Base-by-base conservation (phyloP, 2,888 invertebrate genomes). In the Dorcus hopei region DNA sequence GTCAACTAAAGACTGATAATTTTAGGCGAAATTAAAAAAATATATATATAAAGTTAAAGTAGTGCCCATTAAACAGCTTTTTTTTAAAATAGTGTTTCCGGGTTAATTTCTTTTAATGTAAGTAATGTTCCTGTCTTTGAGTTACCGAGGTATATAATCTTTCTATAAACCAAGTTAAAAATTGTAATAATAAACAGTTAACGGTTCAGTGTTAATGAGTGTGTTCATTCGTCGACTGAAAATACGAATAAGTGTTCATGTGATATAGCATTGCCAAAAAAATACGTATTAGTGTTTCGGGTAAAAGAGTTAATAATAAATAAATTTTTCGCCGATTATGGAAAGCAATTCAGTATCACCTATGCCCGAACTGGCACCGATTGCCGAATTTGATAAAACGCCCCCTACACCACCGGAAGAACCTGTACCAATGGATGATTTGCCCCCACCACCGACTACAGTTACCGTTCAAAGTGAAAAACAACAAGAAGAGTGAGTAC, bases 321-420 rank as follows among this genome's bases (percentile, higher is more conserved):
- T 33, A 33, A 33, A 33, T 33, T 33, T 33, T 33, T 11, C 42
- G 16, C 7, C 26, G 26, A 51, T 39, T 38, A 86, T 86, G 87
- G 86, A 86, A 78, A 85, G 83, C 79, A 86, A 86, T 79, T 85
- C 86, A 71, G 86, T 86, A 73, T 86, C 86, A 14, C 87, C 86
- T 62, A 85, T 86, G 85, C 85, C 86, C 65, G 85, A 85, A 70
- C 57, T 57, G 75, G 87, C 87, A 56, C 87, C 87, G 38, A 87
- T 87, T 65, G 87, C 87, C 50, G 87, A 87, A 79, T 87, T 87
- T 72, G 87, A 87, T 73, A 87, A 87, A 79, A 85, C 86, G 7
- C 86, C 87, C 38, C 86, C 86, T 6, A 85, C 86, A 65, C 86
- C 86, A 40, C 85, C 85, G 38, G 80, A 80, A 63, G 78, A 80